Percentiles rank a stretch among this genome's conserved stretches.
Evolutionary conservation across 2,113 vertebrate species (phyloP).

Genomic region (Brachyhypopomus gauderio): DNA sequence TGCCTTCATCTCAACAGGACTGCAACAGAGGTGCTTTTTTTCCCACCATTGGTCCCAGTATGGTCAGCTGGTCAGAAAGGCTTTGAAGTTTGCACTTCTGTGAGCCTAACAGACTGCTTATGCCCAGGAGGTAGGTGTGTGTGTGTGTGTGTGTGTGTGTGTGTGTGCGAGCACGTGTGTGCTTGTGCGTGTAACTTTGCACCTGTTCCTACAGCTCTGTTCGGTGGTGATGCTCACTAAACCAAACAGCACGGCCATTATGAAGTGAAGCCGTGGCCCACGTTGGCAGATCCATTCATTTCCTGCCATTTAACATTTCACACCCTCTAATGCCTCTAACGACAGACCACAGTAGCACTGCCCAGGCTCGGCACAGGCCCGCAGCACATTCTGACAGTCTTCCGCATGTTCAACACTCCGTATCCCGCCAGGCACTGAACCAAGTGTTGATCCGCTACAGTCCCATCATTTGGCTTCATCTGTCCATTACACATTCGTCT

Average conservation of each 20-base stretch:
- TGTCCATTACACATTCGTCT: neutral
- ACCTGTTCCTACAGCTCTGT: constrained; percentile 10
- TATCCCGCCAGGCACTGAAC: neutral
- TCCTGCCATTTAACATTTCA: constrained; percentile 15
- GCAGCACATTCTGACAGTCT: neutral
- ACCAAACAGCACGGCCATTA: constrained; percentile 9
- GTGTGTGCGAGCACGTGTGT: constrained; percentile 23
- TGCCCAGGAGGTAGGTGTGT: neutral
- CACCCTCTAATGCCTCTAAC: neutral
- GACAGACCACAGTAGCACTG: neutral
- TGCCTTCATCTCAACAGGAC: constrained; percentile 28
- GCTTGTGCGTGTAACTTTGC: neutral
- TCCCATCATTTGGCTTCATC: neutral
- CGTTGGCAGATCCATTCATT: constrained; percentile 25
- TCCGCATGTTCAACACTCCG: neutral
- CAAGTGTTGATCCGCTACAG: neutral
- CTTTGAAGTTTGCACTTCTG: constrained; percentile 22
- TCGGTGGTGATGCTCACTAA: neutral
- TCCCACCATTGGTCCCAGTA: constrained; percentile 11
- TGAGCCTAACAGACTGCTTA: constrained; percentile 1
- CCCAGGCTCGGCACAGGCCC: neutral
- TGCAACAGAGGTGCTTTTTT: neutral
- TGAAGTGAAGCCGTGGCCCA: neutral
- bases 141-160: constrained; percentile 28
- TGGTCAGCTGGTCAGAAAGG: constrained; percentile 2